Conservation (phyloP, 2,113 vertebrate genomes). For the Brevimyrus niger region DNA sequence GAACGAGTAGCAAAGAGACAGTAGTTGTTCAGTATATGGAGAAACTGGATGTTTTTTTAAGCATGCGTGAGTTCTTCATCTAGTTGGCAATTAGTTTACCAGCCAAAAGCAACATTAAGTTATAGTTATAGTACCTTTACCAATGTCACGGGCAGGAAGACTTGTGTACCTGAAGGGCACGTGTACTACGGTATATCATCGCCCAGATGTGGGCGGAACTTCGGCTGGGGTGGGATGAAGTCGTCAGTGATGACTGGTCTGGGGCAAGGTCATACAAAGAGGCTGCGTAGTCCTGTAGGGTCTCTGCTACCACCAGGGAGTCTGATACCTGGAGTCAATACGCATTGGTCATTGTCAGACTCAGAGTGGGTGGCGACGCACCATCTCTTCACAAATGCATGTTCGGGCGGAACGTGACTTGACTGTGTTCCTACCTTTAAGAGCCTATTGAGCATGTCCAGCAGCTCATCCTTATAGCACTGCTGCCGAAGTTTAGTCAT, state of each 20-base stretch:
- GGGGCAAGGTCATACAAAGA: slow-evolving; percentile 11
- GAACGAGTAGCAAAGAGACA: background rate
- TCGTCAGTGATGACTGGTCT: background rate
- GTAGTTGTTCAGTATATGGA: background rate
- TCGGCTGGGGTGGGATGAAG: slow-evolving; percentile 20
- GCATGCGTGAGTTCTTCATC: background rate
- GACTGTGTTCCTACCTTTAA: slow-evolving; percentile 48
- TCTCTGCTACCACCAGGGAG: slow-evolving; percentile 41
- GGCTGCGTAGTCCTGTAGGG: slow-evolving; percentile 43
- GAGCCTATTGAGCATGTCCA: slow-evolving; percentile 54
- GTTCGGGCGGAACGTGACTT: background rate
- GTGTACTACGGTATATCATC: slow-evolving; percentile 43
- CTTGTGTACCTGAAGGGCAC: slow-evolving; percentile 48
- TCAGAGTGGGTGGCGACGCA: background rate
- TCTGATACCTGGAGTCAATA: slow-evolving; percentile 47
- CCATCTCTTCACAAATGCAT: background rate
- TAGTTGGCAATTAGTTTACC: background rate
- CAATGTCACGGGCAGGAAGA: background rate
- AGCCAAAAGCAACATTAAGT: background rate
- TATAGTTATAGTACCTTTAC: background rate
- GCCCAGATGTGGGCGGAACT: slow-evolving; percentile 44
- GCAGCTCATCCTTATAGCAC: slow-evolving; percentile 50
- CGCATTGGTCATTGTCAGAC: background rate
- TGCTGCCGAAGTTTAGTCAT: slow-evolving; percentile 57
- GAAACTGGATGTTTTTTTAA: background rate